Evolutionary conservation across 2,888 invertebrate species (phyloP), one percentile per base, ranked within the genome.

Genomic region (Nemurella pictetii): DNA sequence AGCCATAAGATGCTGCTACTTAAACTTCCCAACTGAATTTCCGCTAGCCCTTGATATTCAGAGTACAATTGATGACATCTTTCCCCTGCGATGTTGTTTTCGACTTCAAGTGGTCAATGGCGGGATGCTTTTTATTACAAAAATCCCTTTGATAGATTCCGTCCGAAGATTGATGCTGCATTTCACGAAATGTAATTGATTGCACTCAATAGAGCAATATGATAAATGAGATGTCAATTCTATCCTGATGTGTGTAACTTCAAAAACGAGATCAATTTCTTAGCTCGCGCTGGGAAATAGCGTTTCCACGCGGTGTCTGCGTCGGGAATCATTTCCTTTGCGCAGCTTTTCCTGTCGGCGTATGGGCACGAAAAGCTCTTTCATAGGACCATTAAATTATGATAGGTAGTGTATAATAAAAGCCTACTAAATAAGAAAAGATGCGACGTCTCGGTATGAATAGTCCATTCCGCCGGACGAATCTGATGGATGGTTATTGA

Each of bases 151-250:
- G 55, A 55, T 55, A 55, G 55, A 55, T 55, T 55, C 12, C 12
- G 75, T 4, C 28, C 25, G 27, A 75, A 75, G 75, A 75, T 75
- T 75, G 75, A 75, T 75, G 75, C 75, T 9, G 75, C 27, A 75
- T 75, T 75, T 75, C 75, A 27, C 26, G 75, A 27, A 75, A 75
- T 75, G 75, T 27, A 75, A 75, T 75, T 75, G 75, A 75, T 75
- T 75, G 75, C 75, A 25, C 75, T 75, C 75, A 75, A 75, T 75
- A 26, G 75, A 4, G 20, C 75, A 75, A 27, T 75, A 75, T 75
- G 75, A 75, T 28, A 75, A 75, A 75, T 75, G 75, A 28, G 27
- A 28, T 75, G 75, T 75, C 75, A 75, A 75, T 75, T 27, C 75
- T 75, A 55, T 20, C 9, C 55, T 55, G 55, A 55, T 55, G 55